Evolutionary conservation across 2,888 invertebrate genomes (phyloP), one percentile per base, ranked within the genome.

Genomic region (Ophion ventricosus): DNA sequence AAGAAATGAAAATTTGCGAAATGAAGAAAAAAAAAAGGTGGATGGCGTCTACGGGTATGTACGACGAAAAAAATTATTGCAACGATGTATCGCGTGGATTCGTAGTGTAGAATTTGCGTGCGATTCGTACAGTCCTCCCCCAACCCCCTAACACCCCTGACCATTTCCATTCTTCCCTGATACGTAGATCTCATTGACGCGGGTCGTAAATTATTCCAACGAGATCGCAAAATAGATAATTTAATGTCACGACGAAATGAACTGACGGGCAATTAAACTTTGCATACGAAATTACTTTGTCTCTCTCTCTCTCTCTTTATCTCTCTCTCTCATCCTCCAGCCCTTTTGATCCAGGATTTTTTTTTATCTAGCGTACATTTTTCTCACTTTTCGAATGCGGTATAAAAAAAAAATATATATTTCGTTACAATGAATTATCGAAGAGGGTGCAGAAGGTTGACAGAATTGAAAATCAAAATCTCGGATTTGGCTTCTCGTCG

Each of bases 181-280:
- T 79, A 49, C 86, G 86, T 88, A 88, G 88, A 89, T 89, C 87
- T 88, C 87, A 88, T 87, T 88, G 87, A 88, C 87, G 87, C 87
- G 88, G 89, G 88, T 88, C 88, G 89, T 88, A 88, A 88, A 88
- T 86, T 89, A 88, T 83, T n/a, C n/a, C n/a, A 49, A 49, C 87
- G 86, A 88, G 88, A 88, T 90, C 88, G 82, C 85, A 89, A 87
- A 86, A 88, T 88, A 70, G 82, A 69, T 86, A 85, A 88, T 89
- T 89, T 87, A 84, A 89, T 88, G 89, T 89, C 87, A 88, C 87
- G 87, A 88, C 86, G 86, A 87, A 81, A 86, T 88, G 87, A 89
- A 88, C 88, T 87, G 86, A 88, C 85, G 86, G 87, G 87, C 87
- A 87, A 89, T 89, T 89, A 88, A 89, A 89, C 88, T 89, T 89